Conservation (phyloP, 2,888 invertebrate species). For the Stenchaetothrips biformis region DNA sequence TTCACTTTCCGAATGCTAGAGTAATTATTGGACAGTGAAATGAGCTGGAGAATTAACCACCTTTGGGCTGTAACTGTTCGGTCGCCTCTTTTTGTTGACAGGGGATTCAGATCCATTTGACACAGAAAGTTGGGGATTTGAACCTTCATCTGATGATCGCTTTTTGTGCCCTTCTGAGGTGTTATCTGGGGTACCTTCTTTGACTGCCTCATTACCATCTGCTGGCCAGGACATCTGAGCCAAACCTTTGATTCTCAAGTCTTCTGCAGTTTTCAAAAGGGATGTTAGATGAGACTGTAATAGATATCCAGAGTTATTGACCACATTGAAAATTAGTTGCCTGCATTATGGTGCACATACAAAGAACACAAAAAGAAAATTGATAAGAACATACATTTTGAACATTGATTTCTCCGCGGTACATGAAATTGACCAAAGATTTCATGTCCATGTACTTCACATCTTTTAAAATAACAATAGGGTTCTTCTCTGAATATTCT, state of each 20-base stretch:
- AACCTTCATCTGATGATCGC: neutral
- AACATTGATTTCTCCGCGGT: constrained; percentile 91
- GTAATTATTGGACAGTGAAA: neutral
- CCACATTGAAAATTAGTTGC: neutral
- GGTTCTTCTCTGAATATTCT: constrained; percentile 73
- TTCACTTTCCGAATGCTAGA: neutral
- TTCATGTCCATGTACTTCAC: constrained; percentile 85
- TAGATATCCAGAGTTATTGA: constrained; percentile 24
- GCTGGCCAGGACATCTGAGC: constrained; percentile 86
- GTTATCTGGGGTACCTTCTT: neutral
- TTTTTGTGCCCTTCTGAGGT: neutral
- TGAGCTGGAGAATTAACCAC: neutral
- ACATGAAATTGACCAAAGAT: constrained; percentile 90
- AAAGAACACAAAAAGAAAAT: constrained; percentile 15
- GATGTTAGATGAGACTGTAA: constrained; percentile 78
- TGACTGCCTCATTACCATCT: constrained; percentile 49
- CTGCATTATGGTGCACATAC: neutral
- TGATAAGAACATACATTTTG: constrained; percentile 67
- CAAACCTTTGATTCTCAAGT: constrained; percentile 83
- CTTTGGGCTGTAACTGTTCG: neutral
- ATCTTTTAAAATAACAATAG: constrained; percentile 82
- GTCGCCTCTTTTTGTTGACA: neutral
- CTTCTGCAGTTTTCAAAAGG: constrained; percentile 85
- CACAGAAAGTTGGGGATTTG: neutral
- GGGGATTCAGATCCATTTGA: constrained; percentile 12